These are phyloP conservation scores for Athene noctua DNA, from an alignment of 2,113 vertebrate genomes.

Conservation along the genomic window DNA sequence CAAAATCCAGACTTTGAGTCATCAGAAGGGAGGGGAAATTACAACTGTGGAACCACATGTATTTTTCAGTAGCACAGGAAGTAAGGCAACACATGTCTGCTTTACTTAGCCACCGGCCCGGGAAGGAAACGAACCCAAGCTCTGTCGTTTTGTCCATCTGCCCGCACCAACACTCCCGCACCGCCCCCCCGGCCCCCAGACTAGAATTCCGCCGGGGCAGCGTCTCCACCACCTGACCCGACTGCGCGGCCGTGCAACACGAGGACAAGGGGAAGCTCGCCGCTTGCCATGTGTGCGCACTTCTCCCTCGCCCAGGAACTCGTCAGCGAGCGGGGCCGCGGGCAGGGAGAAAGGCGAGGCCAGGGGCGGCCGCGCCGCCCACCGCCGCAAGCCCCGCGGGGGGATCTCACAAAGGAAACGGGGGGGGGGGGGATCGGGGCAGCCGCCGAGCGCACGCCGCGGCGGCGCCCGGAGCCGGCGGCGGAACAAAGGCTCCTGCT, in stretches of 20 bases:
- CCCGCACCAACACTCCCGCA: background rate
- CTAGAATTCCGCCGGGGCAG: background rate
- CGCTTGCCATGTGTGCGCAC: slow-evolving; percentile 21
- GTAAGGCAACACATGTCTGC: slow-evolving; percentile 15
- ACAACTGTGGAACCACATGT: slow-evolving; percentile 33
- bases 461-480: background rate
- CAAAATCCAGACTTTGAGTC: slow-evolving; percentile 47
- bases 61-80: slow-evolving; percentile 44
- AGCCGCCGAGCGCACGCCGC: background rate
- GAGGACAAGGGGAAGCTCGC: slow-evolving; percentile 5
- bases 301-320: slow-evolving; percentile 25
- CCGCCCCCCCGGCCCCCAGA: no score
- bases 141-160: background rate
- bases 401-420: slow-evolving; percentile 21
- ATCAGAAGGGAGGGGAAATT: slow-evolving; percentile 32
- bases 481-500: slow-evolving; percentile 13
- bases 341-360: background rate
- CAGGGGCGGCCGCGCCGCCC: slow-evolving; percentile 5
- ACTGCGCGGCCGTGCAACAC: background rate
- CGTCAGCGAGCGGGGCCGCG: slow-evolving; percentile 18
- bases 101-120: background rate
- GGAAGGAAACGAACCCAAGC: slow-evolving; percentile 5
- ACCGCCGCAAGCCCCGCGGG: background rate
- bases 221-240: background rate
- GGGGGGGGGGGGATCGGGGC: background rate